These are phyloP conservation scores for Pseudanteris insignis DNA, from an alignment of 2,888 invertebrate genomes.

Conservation along the genomic window DNA sequence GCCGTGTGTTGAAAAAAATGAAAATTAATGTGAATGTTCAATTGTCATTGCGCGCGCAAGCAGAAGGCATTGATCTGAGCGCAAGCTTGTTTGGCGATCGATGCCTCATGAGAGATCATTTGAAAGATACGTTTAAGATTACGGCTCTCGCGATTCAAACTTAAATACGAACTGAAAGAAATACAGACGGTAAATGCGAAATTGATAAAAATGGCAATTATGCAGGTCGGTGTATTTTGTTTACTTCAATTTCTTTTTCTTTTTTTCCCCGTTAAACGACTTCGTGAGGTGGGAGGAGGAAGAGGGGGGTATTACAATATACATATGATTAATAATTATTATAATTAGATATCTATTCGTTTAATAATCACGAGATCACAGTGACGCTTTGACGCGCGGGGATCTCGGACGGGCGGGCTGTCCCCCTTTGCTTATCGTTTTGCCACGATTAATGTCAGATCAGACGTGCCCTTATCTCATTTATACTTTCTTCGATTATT, in stretches of 20 bases:
- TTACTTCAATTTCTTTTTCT: too few relatives aligned
- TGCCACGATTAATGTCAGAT: slow-evolving; percentile 15
- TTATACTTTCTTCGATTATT: slow-evolving; percentile 41
- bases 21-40: too few relatives aligned
- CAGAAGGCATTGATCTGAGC: slow-evolving; percentile 50
- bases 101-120: slow-evolving; percentile 64
- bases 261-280: too few relatives aligned
- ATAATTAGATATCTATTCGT: slow-evolving; percentile 63
- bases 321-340: slow-evolving; percentile 62
- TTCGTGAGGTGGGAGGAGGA: slow-evolving; percentile 44
- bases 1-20: too few relatives aligned
- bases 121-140: slow-evolving; percentile 58
- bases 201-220: too few relatives aligned
- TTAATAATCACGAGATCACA: slow-evolving; percentile 67
- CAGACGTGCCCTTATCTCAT: slow-evolving; percentile 24
- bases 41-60: slow-evolving; percentile 8
- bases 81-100: slow-evolving; percentile 51
- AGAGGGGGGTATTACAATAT: slow-evolving; percentile 61
- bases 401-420: slow-evolving; percentile 65
- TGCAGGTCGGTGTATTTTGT: too few relatives aligned
- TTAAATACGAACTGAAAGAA: slow-evolving; percentile 46
- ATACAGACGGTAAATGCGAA: slow-evolving; percentile 36
- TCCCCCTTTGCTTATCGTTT: slow-evolving; percentile 47
- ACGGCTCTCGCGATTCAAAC: slow-evolving; percentile 51
- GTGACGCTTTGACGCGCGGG: slow-evolving; percentile 67